Evolutionary conservation across 1,140 invertebrate species (phyloP).

Genomic region (Lasaia peninsularis): DNA sequence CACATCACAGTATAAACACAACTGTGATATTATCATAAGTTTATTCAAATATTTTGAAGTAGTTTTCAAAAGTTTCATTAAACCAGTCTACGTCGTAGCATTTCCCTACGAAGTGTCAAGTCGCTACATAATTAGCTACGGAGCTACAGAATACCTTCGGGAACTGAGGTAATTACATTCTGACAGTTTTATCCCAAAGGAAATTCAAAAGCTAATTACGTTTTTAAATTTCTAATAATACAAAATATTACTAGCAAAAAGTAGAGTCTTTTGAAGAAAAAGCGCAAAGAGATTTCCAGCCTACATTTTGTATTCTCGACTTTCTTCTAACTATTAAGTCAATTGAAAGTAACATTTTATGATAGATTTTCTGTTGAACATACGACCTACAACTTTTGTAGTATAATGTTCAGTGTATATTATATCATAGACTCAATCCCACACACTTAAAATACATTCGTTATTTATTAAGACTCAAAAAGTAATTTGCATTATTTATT

Average conservation of each 20-base stretch:
- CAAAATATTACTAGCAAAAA: neutral
- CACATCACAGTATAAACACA: neutral
- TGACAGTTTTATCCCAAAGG: conserved; percentile 9
- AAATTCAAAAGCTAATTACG: conserved; percentile 4
- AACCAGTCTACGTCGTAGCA: conserved; percentile 2
- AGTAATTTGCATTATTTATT: too few species aligned
- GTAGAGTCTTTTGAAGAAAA: neutral
- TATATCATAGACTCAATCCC: too few species aligned
- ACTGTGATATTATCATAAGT: neutral
- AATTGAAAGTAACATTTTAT: too few species aligned
- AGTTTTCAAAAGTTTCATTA: conserved; percentile 6
- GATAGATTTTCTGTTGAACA: too few species aligned
- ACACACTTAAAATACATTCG: too few species aligned
- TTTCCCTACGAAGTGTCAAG: conserved; percentile 11
- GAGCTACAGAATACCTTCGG: conserved; percentile 9
- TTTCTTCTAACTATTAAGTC: too few species aligned
- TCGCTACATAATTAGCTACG: conserved; percentile 8
- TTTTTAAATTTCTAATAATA: conserved; percentile 3
- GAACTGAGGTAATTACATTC: conserved; percentile 5
- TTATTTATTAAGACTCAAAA: too few species aligned
- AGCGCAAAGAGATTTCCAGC: neutral
- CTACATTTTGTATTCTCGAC: too few species aligned
- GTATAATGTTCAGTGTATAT: too few species aligned
- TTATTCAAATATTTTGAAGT: neutral
- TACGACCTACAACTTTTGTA: too few species aligned